Conservation (phyloP, 2,113 vertebrate species). For the Oncorhynchus nerka region DNA sequence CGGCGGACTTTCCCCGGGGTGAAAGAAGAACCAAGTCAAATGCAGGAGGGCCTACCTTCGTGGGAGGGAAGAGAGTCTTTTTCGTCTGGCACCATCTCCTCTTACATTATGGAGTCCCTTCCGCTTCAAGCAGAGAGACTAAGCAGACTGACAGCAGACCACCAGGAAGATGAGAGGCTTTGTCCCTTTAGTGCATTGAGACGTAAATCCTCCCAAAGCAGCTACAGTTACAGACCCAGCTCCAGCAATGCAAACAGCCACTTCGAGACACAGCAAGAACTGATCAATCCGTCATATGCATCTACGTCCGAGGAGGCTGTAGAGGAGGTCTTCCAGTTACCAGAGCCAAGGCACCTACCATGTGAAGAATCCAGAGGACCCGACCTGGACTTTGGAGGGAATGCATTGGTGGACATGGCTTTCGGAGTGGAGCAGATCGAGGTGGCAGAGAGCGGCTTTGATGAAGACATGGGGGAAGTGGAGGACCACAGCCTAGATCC, state of each 20-base stretch:
- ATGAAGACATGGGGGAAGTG: constrained; percentile 54
- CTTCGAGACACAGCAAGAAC: constrained; percentile 14
- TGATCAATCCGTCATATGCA: constrained; percentile 29
- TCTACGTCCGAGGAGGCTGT: constrained; percentile 54
- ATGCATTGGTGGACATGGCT: constrained; percentile 15
- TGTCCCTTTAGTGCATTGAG: constrained; percentile 44
- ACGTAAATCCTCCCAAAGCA: constrained; percentile 42
- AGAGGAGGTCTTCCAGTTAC: constrained; percentile 38
- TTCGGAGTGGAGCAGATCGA: constrained; percentile 51
- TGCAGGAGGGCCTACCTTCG: constrained; percentile 45
- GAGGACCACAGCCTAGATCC: constrained; percentile 25
- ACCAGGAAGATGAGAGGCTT: constrained; percentile 29
- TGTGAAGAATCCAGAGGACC: constrained; percentile 15
- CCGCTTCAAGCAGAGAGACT: constrained; percentile 52
- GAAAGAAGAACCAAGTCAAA: constrained; percentile 6
- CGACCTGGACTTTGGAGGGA: constrained; percentile 21
- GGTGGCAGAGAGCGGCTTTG: constrained; percentile 60
- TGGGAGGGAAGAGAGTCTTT: constrained; percentile 59
- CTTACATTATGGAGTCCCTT: constrained; percentile 60
- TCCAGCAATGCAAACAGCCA: constrained; percentile 34
- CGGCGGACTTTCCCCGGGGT: constrained; percentile 75
- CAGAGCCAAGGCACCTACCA: constrained; percentile 10
- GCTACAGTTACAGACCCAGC: constrained; percentile 32
- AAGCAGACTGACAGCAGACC: constrained; percentile 21
- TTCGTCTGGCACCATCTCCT: constrained; percentile 66